A percentile compares a stretch with the other conserved stretches of the same genome.
phyloP scores from a whole-genome alignment of 1,140 invertebrate genomes.

The Drosophila tropicalis region DNA sequence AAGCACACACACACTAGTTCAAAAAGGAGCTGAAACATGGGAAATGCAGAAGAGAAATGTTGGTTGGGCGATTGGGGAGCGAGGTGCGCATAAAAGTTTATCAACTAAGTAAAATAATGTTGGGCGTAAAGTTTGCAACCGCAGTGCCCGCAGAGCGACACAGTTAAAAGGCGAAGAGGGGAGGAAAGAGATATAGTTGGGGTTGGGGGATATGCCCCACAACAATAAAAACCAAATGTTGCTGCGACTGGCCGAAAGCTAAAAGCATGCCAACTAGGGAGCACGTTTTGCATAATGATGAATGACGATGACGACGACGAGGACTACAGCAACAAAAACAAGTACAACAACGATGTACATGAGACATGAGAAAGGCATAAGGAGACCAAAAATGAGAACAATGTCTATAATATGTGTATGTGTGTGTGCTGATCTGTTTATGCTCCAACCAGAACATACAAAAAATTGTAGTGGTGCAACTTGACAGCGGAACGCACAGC shows the following conservation, averaged over 20 bases:
- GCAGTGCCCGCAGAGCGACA: conserved; percentile 64
- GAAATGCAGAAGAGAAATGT: conserved; percentile 15
- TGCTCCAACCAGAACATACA: conserved; percentile 40
- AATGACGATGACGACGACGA: conserved; percentile 69
- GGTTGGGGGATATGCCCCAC: conserved; percentile 28
- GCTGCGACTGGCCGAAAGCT: conserved; percentile 42
- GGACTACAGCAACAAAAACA: conserved; percentile 15
- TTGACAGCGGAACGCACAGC: conserved; percentile 31
- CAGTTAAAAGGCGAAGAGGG: conserved; percentile 8
- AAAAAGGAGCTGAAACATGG: conserved; percentile 16
- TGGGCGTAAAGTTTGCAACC: conserved; percentile 75
- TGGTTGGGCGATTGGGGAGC: conserved; percentile 19
- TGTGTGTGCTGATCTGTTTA: conserved; percentile 72
- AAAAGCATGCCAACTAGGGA: conserved; percentile 65
- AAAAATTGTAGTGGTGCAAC: conserved; percentile 45
- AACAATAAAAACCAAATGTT: conserved; percentile 81
- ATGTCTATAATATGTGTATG: conserved; percentile 53
- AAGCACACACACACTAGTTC: neutral
- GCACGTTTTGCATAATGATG: conserved; percentile 81
- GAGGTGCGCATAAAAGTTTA: conserved; percentile 69
- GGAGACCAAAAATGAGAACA: conserved; percentile 21
- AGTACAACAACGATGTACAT: neutral
- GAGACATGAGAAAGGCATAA: conserved; percentile 14
- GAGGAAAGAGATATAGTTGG: neutral
- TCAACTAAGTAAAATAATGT: conserved; percentile 81